Conservation (phyloP, 2,888 invertebrate genomes). For the Clusia tigrina region DNA sequence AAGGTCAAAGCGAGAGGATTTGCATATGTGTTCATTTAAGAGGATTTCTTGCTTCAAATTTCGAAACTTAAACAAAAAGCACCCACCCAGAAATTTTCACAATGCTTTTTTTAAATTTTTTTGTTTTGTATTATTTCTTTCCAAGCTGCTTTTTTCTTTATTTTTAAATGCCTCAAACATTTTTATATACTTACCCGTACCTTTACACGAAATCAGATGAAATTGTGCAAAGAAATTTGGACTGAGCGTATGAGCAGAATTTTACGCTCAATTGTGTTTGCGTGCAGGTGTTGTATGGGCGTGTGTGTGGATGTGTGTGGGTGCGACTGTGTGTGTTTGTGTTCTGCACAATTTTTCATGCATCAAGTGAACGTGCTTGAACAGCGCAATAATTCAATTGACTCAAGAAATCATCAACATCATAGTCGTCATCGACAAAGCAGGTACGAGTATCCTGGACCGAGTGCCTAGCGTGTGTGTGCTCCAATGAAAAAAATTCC, state of each 20-base stretch:
- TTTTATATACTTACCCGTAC: too few relatives aligned
- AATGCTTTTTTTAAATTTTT: neutral
- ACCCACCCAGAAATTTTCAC: too few relatives aligned
- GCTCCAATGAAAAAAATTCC: slow-evolving; percentile 28
- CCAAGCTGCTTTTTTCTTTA: too few relatives aligned
- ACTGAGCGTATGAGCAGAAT: neutral
- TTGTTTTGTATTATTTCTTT: neutral
- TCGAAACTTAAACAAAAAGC: too few relatives aligned
- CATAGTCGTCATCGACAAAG: slow-evolving; percentile 46
- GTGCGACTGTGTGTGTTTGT: slow-evolving; percentile 4
- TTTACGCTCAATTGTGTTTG: slow-evolving; percentile 14
- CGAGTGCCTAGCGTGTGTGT: neutral
- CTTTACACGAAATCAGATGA: neutral
- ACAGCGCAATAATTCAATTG: slow-evolving; percentile 49
- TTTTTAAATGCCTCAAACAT: too few relatives aligned
- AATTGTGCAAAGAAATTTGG: neutral
- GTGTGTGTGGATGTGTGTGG: neutral
- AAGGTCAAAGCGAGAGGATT: too few relatives aligned
- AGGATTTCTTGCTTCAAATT: too few relatives aligned
- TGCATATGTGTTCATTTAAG: too few relatives aligned
- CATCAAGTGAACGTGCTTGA: slow-evolving; percentile 30
- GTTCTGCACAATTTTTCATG: neutral
- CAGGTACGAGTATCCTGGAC: neutral
- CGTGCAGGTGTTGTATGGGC: neutral
- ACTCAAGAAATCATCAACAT: slow-evolving; percentile 46